Evolutionary conservation across 30 jellyfish, hydroid and myxozoan species (phyloP), one percentile per base, ranked within the genome.

Genomic region (Calvadosia cruxmelitensis): DNA sequence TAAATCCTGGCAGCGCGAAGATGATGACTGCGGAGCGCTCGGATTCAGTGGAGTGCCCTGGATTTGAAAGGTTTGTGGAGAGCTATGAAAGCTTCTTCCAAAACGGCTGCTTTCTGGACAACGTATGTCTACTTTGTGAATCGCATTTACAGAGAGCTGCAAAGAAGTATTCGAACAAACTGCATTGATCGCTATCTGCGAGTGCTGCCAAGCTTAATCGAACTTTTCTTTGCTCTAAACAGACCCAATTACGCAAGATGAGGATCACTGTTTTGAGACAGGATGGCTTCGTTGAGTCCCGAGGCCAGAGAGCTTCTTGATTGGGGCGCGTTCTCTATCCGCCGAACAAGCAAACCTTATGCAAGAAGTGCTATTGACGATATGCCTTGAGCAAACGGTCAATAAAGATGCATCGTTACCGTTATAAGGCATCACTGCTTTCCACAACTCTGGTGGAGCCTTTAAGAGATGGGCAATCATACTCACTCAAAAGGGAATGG

Each of bases 271-370:
- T 20, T 20, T 10, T 33, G 24, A 13, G 20, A 32, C 78, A 68
- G 27, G 76, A 52, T 71, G 50, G 31, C 52, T 12, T 7, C 53
- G 13, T 51, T 30, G 25, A 26, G 53, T 31, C 81, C 67, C 53
- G 66, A 5, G 5, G 81, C 50, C 13, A 3, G 13, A 3, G 67
- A 51, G 53, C 68, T 51, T 67, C 50, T 71, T 27, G 26, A 28
- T 25, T 27, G 29, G 20, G 81, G 71, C 3, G 13, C 16, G 23
- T 71, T 71, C 32, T 53, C 81, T 3, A 15, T 71, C 49, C 23
- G 50, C 15, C 52, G 81, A 71, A 50, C 81, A 20, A 16, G 7
- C 27, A 71, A 71, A 24, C n/a, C 80, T 7, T 71, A 29, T 53
- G 23, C 67, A 7, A 3, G 81, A 53, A 3, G 10, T 25, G 78